Base-by-base conservation (phyloP, 2,797 vertebrate species). In the Sebastes steindachneri region DNA sequence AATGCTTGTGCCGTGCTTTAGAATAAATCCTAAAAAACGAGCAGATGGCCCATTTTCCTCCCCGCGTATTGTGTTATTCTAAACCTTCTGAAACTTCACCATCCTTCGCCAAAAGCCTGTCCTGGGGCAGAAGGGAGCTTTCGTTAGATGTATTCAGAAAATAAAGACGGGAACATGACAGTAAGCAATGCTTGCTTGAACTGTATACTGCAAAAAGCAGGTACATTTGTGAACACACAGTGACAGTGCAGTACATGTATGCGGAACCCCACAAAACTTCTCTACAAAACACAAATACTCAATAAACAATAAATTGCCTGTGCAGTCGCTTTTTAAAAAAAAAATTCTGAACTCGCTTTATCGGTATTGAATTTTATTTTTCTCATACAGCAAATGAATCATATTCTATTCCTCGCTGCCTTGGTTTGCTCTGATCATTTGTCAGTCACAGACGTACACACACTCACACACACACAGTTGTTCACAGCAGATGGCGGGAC, bases 401-500 rank as follows among this genome's bases (percentile, higher is more conserved):
- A 31, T 62, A 37, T 64, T 69, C 9, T 57, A 8, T 14, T 53
- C 54, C n/a, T 19, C 12, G 33, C 60, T 48, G 19, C 60, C 55
- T 71, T 65, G 10, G 59, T 63, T 57, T 28, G 31, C 41, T 55
- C 14, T 26, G 25, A 21, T 55, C 53, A 10, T 64, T n/a, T 6
- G 2, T 33, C 58, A 68, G 14, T 54, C 68, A 11, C 53, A 64
- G 48, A 66, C 21, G 0, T 12, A 55, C 53, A 23, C 53, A 54
- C 53, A 23, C 53, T 23, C 53, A 54, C 10, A 26, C 54, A 55
- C 54, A 26, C 54, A 57, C 54, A 75, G 21, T 63, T 65, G 48
- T 58, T n/a, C 63, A 15, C 69, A 86, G 63, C 85, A 89, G 85
- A 87, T 85, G 77, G 82, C 26, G 15, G 41, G 53, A 26, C 77